phyloP scores from a whole-genome alignment of 2,113 vertebrate genomes.

The Isichthys henryi region DNA sequence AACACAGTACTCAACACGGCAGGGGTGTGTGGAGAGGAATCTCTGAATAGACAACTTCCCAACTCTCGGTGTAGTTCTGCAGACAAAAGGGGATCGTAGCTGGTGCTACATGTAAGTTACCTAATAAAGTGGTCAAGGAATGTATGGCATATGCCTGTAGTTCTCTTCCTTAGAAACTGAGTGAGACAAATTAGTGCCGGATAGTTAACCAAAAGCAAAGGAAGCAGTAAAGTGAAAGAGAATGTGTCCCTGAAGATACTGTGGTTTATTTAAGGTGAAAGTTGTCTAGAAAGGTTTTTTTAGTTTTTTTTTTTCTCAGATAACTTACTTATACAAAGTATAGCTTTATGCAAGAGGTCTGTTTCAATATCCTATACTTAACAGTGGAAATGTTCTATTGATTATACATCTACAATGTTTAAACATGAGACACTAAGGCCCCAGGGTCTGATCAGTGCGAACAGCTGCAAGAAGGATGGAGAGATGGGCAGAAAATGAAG shows the following conservation, averaged over 20 bases:
- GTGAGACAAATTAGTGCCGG: not conserved
- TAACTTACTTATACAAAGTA: not conserved
- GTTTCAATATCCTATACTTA: not conserved
- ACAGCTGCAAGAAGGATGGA: not conserved
- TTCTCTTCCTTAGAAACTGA: not conserved
- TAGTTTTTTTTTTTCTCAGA: not conserved
- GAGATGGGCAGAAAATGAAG: not conserved
- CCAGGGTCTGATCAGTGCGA: not conserved
- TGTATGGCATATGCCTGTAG: not conserved
- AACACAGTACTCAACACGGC: not conserved
- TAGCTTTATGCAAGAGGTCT: not conserved
- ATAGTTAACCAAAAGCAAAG: not conserved
- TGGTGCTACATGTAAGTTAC: not conserved
- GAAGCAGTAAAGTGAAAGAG: not conserved
- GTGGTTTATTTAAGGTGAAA: not conserved
- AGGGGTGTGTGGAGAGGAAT: not conserved
- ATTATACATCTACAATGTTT: not conserved
- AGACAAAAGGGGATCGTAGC: not conserved
- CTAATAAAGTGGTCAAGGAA: not conserved
- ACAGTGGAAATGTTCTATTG: not conserved
- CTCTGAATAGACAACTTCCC: not conserved
- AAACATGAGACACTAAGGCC: not conserved
- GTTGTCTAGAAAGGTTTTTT: not conserved
- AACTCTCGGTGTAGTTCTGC: not conserved
- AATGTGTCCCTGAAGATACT: not conserved